Percentiles rank a stretch among this genome's conserved stretches.
phyloP scores from a whole-genome alignment of 2,888 invertebrate species.

The Pantelozetes paolii region DNA sequence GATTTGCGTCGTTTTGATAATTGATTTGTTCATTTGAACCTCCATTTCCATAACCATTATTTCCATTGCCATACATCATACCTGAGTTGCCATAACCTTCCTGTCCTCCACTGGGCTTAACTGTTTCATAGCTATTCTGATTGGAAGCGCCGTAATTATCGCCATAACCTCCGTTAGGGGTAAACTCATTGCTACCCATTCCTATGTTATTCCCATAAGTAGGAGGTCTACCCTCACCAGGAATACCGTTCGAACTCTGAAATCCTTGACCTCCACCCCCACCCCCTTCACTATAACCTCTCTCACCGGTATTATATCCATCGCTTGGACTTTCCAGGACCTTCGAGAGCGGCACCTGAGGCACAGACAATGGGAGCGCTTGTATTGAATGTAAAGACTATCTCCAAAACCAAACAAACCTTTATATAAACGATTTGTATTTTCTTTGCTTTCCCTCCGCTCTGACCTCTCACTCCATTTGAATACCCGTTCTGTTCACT shows the following conservation, averaged over 20 bases:
- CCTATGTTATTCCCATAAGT: conserved; percentile 21
- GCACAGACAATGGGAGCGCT: too few species aligned
- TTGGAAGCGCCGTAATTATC: conserved; percentile 5
- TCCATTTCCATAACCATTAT: neutral
- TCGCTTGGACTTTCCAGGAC: conserved; percentile 5
- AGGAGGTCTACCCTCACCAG: conserved; percentile 11
- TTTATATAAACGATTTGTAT: conserved; percentile 35
- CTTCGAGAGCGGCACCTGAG: conserved; percentile 26
- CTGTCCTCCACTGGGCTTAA: neutral
- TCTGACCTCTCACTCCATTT: neutral
- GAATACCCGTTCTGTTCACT: neutral
- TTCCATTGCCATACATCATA: conserved; percentile 1
- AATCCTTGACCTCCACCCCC: neutral
- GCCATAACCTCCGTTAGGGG: neutral
- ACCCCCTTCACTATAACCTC: conserved; percentile 33
- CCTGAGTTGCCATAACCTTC: neutral
- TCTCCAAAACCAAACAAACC: neutral
- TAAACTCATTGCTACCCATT: neutral
- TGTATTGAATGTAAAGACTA: too few species aligned
- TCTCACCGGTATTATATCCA: conserved; percentile 17
- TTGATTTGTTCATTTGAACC: neutral
- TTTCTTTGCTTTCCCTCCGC: conserved; percentile 9
- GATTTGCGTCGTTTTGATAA: conserved; percentile 20
- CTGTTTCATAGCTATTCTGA: conserved; percentile 1
- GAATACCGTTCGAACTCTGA: neutral